Conservation (phyloP, 1,140 invertebrate genomes). For the Augochlora pura region DNA sequence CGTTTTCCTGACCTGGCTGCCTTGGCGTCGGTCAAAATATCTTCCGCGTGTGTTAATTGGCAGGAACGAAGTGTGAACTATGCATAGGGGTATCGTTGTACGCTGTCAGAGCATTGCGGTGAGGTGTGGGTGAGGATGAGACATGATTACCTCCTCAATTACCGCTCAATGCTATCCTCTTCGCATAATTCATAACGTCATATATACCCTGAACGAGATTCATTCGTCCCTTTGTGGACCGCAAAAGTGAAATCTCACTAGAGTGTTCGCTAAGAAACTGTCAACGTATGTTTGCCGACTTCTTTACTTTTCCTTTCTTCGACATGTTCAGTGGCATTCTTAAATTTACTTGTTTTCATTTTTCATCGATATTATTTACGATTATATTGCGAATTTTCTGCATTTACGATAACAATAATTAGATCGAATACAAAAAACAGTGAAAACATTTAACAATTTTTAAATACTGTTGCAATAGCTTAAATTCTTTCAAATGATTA, state of each 20-base stretch:
- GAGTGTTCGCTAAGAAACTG: neutral
- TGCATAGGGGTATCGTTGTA: constrained; percentile 60
- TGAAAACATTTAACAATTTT: no score
- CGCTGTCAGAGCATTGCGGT: constrained; percentile 41
- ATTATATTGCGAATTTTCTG: no score
- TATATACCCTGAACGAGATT: constrained; percentile 60
- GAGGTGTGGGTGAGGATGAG: constrained; percentile 70
- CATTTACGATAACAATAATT: no score
- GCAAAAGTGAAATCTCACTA: constrained; percentile 14
- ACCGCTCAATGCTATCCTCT: constrained; percentile 71
- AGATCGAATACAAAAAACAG: no score
- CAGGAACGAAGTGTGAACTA: constrained; percentile 67
- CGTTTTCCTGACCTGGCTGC: constrained; percentile 29
- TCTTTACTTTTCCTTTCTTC: neutral
- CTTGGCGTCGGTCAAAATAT: constrained; percentile 54
- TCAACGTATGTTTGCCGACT: neutral
- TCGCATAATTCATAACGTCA: constrained; percentile 70
- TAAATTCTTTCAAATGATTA: no score
- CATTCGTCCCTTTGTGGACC: constrained; percentile 21
- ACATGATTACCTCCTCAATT: constrained; percentile 75
- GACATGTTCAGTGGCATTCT: neutral
- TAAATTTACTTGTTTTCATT: no score
- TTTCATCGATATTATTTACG: no score
- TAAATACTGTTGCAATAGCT: no score
- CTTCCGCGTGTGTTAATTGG: constrained; percentile 60